Percentiles rank a stretch among this genome's conserved stretches.
These are phyloP conservation scores for Drosophila ironensis DNA, from an alignment of 1,140 invertebrate species.

Conservation along the genomic window DNA sequence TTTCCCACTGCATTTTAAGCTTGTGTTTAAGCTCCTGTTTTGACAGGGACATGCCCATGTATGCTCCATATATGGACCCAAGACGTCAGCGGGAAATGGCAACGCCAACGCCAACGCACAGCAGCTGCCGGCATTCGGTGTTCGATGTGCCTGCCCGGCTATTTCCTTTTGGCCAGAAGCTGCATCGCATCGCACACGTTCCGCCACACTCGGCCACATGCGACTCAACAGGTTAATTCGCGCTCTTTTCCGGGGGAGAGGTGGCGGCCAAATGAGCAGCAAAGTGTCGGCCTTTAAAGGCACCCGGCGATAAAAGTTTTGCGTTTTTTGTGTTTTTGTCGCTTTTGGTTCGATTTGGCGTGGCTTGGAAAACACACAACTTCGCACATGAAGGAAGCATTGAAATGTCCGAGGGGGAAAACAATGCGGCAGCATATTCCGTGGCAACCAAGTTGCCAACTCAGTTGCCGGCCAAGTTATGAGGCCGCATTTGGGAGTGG, in stretches of 20 bases:
- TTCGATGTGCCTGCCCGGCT: background rate
- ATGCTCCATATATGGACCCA: slow-evolving; percentile 30
- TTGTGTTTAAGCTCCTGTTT: slow-evolving; percentile 16
- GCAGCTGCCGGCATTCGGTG: background rate
- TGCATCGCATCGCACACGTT: slow-evolving; percentile 8
- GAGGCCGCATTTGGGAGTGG: slow-evolving; percentile 13
- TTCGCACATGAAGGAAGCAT: slow-evolving; percentile 64
- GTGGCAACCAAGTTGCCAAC: slow-evolving; percentile 53
- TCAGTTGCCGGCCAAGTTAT: slow-evolving; percentile 43
- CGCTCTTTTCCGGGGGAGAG: slow-evolving; percentile 33
- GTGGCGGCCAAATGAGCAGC: slow-evolving; percentile 47
- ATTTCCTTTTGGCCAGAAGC: slow-evolving; percentile 27
- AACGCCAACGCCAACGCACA: slow-evolving; percentile 42
- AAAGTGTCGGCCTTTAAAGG: slow-evolving; percentile 71
- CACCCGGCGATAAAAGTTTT: slow-evolving; percentile 50
- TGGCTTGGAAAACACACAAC: slow-evolving; percentile 51
- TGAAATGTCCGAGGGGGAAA: slow-evolving; percentile 60
- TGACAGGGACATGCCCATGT: slow-evolving; percentile 43
- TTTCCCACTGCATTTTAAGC: background rate
- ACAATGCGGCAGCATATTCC: slow-evolving; percentile 51
- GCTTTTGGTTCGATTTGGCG: slow-evolving; percentile 4
- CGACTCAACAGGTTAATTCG: slow-evolving; percentile 75
- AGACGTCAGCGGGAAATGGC: slow-evolving; percentile 1
- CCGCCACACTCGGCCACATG: slow-evolving; percentile 13
- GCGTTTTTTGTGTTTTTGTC: slow-evolving; percentile 6